A percentile compares a stretch with the other conserved stretches of the same genome.
These are phyloP conservation scores for Tupiocoris notatus DNA, from an alignment of 2,888 invertebrate species.

Conservation along the genomic window DNA sequence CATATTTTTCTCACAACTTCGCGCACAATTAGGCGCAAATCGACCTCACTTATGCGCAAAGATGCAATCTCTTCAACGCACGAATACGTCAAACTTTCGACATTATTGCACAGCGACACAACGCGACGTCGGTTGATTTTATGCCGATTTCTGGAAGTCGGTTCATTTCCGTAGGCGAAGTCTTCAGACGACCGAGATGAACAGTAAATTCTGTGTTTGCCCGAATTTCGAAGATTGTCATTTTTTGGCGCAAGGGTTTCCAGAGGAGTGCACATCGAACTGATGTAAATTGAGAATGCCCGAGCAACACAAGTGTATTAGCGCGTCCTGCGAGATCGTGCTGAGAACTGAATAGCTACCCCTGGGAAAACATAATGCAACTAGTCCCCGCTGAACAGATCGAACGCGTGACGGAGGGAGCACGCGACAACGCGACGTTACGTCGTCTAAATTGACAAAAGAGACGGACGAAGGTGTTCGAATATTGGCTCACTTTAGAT, in stretches of 20 bases:
- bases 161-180: background rate
- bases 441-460: background rate
- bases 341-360: no score
- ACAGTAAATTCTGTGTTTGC: background rate
- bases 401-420: background rate
- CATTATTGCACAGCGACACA: background rate
- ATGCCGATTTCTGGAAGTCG: background rate
- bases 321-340: no score
- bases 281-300: no score
- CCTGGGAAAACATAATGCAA: no score
- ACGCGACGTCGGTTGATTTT: background rate
- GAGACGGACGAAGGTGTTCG: no score
- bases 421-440: background rate
- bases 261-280: no score
- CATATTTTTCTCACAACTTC: background rate
- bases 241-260: no score
- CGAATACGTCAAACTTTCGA: background rate
- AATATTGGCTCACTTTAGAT: background rate
- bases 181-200: background rate
- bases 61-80: background rate
- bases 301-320: no score
- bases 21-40: background rate
- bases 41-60: constrained; percentile 12
- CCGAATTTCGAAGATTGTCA: no score
- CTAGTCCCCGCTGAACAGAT: background rate